Evolutionary conservation across 2,888 invertebrate genomes (phyloP), one percentile per base, ranked within the genome.

Genomic region (Drosophila anceps): DNA sequence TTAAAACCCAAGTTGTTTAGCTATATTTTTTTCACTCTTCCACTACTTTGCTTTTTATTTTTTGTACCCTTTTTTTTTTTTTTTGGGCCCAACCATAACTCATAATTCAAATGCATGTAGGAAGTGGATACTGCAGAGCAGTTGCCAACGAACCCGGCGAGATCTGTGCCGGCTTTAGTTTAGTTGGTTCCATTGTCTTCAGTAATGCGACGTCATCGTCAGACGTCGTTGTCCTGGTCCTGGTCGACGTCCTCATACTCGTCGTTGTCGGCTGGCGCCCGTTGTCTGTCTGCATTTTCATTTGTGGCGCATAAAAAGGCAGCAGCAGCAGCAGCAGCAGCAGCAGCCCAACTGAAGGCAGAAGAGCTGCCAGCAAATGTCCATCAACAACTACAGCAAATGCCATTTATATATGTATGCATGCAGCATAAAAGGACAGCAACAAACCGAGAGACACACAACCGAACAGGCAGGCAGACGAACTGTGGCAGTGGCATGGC

Each of bases 211-310:
- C 87, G 87, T 82, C 87, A 84, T 87, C 76, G 82, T 86, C 84
- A 84, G 85, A 88, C 82, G 72, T 66, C 81, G 74, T 79, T 73
- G 74, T 73, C 74, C 72, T 87, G 69, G 63, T 69, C 69, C 70
- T 69, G 72, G 76, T 67, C 71, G 62, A 69, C 62, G 64, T 60
- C 64, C 59, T 71, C 60, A 37, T 27, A 24, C 44, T 60, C 57
- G 48, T 35, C 50, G 69, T 51, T 41, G 79, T 67, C 72, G 74
- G 59, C 65, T 88, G 90, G 88, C 90, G 90, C 91, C 90, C 80
- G 79, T 79, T 81, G 84, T 88, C 90, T 90, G 88, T 84, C 90
- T 90, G 88, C 84, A 90, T 82, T 86, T 86, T 87, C 84, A 86
- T 86, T 86, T 86, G 86, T 89, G 82, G 88, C 81, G 81, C 86